A percentile compares a stretch with the other conserved stretches of the same genome.
Conservation (phyloP, 2,113 vertebrate species). For the Callospermophilus lateralis region DNA sequence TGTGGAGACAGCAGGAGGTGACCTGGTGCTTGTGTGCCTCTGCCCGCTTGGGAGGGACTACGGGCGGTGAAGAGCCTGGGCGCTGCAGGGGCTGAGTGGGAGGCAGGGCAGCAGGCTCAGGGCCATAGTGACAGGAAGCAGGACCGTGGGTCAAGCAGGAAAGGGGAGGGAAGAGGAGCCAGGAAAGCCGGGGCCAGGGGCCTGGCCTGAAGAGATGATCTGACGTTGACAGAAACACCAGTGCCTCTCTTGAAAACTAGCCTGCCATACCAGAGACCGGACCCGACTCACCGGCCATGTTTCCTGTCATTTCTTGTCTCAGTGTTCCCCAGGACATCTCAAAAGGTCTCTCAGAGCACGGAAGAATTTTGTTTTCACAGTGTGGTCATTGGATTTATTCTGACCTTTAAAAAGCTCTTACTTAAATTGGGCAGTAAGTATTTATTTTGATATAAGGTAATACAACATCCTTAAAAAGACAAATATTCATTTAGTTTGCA, state of each 20-base stretch:
- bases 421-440: not conserved
- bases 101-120: too few species aligned
- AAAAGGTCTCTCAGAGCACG: not conserved
- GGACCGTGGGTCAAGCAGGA: too few species aligned
- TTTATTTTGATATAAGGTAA: conserved; percentile 14
- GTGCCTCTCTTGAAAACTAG: not conserved
- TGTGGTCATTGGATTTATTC: not conserved
- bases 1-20: not conserved
- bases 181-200: not conserved
- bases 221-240: not conserved
- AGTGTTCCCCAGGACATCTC: not conserved
- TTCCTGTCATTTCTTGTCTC: not conserved
- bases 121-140: too few species aligned
- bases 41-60: not conserved
- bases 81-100: not conserved
- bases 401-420: conserved; percentile 7
- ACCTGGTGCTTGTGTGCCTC: not conserved
- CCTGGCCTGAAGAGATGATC: conserved; percentile 10
- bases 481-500: not conserved
- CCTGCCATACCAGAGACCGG: not conserved
- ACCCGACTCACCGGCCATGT: not conserved
- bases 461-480: conserved; percentile 15
- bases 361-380: conserved; percentile 31
- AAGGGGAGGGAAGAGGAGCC: not conserved
- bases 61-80: not conserved